Evolutionary conservation across 1,140 invertebrate genomes (phyloP).

Genomic region (Lepidostoma basale): DNA sequence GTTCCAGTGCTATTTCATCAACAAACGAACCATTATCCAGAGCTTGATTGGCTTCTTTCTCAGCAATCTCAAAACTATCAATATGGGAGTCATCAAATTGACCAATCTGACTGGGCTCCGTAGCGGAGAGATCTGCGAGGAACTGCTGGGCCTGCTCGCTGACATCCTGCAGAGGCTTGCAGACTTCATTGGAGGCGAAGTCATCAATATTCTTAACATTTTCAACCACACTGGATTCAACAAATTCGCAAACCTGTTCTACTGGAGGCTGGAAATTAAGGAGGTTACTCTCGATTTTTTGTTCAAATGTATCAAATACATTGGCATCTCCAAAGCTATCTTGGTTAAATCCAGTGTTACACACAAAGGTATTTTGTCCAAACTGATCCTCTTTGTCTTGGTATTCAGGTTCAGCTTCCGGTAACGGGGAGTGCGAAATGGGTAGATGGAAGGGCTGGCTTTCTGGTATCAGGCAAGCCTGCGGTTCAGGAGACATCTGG

Average conservation of each 20-base stretch:
- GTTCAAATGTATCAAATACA: neutral
- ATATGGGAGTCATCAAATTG: neutral
- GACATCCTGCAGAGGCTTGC: constrained; percentile 12
- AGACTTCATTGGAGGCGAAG: constrained; percentile 32
- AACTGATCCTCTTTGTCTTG: neutral
- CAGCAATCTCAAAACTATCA: constrained; percentile 6
- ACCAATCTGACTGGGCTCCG: neutral
- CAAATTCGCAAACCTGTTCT: constrained; percentile 40
- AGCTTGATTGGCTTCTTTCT: constrained; percentile 2
- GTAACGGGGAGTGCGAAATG: neutral
- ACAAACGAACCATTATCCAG: neutral
- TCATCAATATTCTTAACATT: constrained; percentile 31
- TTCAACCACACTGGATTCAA: constrained; percentile 35
- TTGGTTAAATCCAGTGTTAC: neutral
- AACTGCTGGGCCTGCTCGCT: neutral
- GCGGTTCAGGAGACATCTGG: constrained; percentile 33
- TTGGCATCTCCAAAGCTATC: neutral
- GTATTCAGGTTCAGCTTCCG: neutral
- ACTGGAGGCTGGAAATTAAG: constrained; percentile 27
- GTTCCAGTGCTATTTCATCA: neutral
- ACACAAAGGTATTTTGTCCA: neutral
- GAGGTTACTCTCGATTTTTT: neutral
- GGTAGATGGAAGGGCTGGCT: neutral
- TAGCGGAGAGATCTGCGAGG: neutral
- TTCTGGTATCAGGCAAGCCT: neutral